phyloP scores from a whole-genome alignment of 2,113 vertebrate genomes.

The Pelmatolapia mariae region DNA sequence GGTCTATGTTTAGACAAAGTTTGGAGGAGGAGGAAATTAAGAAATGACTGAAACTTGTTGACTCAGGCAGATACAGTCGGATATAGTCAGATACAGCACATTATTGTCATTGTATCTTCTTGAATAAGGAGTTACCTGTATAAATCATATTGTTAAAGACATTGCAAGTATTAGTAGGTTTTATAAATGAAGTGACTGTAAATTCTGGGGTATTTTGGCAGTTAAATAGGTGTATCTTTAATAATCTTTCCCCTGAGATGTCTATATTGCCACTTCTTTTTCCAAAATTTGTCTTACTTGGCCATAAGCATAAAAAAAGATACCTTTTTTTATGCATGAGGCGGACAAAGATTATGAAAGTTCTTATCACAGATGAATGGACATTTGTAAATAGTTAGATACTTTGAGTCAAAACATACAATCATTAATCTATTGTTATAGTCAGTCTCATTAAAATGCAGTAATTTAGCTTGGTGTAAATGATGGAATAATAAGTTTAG shows the following conservation, averaged over 20 bases:
- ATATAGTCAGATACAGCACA: neutral
- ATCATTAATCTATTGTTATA: neutral
- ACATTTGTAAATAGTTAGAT: neutral
- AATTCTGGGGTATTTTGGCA: neutral
- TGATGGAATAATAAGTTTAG: neutral
- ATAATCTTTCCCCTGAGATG: neutral
- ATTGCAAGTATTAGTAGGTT: neutral
- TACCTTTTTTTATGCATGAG: neutral
- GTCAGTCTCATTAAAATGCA: neutral
- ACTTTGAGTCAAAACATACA: neutral
- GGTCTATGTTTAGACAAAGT: neutral
- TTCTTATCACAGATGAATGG: neutral
- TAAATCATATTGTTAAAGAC: neutral
- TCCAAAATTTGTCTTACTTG: neutral
- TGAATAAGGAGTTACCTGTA: neutral
- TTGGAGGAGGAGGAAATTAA: neutral
- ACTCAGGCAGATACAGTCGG: rapidly evolving
- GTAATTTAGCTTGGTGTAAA: neutral
- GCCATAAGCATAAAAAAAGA: neutral
- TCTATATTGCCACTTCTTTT: neutral
- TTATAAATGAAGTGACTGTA: neutral
- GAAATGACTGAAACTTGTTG: neutral
- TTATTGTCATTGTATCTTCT: neutral
- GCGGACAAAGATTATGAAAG: neutral
- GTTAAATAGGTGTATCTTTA: neutral